Conservation (phyloP, 2,797 vertebrate genomes). For the Pipistrellus kuhlii region DNA sequence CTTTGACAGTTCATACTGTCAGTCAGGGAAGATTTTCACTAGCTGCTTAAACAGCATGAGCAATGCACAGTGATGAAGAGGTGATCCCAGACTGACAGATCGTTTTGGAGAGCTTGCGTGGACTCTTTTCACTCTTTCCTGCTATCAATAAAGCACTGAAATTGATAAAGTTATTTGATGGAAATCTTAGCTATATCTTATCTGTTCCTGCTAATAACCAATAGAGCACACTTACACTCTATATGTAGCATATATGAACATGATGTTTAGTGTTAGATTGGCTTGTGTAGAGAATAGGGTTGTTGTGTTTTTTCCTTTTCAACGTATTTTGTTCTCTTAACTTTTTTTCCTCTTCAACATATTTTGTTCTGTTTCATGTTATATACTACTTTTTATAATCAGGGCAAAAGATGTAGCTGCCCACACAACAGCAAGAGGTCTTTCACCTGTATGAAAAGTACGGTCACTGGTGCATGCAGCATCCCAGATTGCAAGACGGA, state of each 20-base stretch:
- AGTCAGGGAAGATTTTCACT: background rate
- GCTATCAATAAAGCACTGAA: background rate
- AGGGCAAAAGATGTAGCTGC: too few species aligned
- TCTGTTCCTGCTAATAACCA: background rate
- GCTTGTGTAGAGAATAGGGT: background rate
- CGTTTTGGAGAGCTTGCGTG: background rate
- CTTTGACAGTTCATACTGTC: background rate
- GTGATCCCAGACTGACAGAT: background rate
- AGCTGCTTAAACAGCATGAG: background rate
- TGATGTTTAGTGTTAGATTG: background rate
- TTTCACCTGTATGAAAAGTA: too few species aligned
- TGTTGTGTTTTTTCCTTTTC: background rate
- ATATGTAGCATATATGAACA: background rate
- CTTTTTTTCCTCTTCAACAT: background rate
- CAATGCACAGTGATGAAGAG: background rate
- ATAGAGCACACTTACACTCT: accelerated
- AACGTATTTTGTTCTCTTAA: background rate
- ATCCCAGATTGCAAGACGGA: too few species aligned
- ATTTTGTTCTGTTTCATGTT: background rate
- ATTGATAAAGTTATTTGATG: background rate
- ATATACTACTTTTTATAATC: too few species aligned
- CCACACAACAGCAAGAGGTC: too few species aligned
- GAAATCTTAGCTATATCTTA: background rate
- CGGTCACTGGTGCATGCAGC: too few species aligned
- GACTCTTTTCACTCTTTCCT: background rate